A percentile compares a stretch with the other conserved stretches of the same genome.
These are phyloP conservation scores for Ibidorhyncha struthersii DNA, from an alignment of 2,113 vertebrate genomes.

Conservation along the genomic window DNA sequence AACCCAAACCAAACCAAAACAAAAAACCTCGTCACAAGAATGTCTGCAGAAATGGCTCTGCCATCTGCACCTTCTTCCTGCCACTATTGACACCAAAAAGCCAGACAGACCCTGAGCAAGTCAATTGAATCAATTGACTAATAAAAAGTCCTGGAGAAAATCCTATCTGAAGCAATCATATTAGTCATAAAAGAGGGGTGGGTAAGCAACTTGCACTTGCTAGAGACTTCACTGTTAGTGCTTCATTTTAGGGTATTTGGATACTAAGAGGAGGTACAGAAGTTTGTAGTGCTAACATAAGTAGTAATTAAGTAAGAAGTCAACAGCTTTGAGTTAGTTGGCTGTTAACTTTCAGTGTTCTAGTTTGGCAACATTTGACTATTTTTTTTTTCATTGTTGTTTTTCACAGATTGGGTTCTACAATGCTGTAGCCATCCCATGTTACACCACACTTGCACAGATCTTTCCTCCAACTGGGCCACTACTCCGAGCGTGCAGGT, in stretches of 20 bases:
- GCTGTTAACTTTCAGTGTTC: background rate
- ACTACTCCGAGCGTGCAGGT: conserved; percentile 92
- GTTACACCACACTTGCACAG: conserved; percentile 90
- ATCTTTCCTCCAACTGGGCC: conserved; percentile 89
- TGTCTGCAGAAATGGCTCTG: background rate
- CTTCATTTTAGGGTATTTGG: background rate
- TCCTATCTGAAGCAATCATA: background rate
- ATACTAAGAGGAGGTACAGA: background rate
- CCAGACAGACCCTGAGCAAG: background rate
- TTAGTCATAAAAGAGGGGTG: background rate
- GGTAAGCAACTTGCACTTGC: background rate
- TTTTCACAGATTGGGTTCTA: conserved; percentile 91
- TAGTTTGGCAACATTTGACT: background rate
- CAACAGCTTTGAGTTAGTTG: background rate
- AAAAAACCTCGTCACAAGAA: background rate
- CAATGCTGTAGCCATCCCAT: conserved; percentile 95
- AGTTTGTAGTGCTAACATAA: background rate
- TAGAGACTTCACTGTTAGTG: background rate
- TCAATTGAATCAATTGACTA: background rate
- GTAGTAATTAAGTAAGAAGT: background rate
- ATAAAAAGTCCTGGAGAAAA: background rate
- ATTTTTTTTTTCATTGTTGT: background rate
- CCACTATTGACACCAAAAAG: background rate
- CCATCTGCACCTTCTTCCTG: background rate
- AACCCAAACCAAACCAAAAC: too few relatives aligned